Base-by-base conservation (phyloP, 2,888 invertebrate species). In the Harpagoxenus sublaevis region DNA sequence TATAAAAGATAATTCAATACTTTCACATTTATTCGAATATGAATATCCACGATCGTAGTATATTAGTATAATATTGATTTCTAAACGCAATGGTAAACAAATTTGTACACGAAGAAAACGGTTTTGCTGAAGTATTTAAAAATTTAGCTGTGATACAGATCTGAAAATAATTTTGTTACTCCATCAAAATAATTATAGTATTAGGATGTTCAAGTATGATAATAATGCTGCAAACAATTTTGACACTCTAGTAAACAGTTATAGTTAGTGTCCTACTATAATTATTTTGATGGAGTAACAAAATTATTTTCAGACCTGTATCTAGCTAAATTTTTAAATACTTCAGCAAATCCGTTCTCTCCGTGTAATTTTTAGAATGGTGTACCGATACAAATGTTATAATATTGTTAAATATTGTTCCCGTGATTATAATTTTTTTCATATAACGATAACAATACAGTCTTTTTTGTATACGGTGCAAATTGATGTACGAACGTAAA, bases 401-500 rank as follows among this genome's bases (percentile, higher is more conserved):
- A 15, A 65, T 28, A 45, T 3, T 15, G 39, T 9, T 39, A 66
- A 55, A 6, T 55, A 28, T n/a, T n/a, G 0, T 65, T 51, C 10
- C 51, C 18, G 0, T 51, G 23, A 18, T 35, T 51, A 51, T 12
- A 28, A 18, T 18, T 66, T 8, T 2, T 39, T 6, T 18, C 15
- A n/a, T 15, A 51, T 15, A 51, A 75, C 45, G 23, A 23, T 75
- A 75, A 75, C 3, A 18, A 51, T 48, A 35, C 3, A 3, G n/a
- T 5, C n/a, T 18, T 15, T 51, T 35, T 42, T 10, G 42, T 39
- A 57, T 5, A n/a, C 45, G 31, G 8, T 45, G 23, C n/a, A 6
- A 48, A 42, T 53, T 28, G 55, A 51, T 18, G 23, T 48, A 35
- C 75, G 23, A 77, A 28, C 66, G 53, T 15, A 70, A 70, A 39